These are phyloP conservation scores for Sycophila sp. DNA, from an alignment of 1,140 invertebrate species.

Conservation along the genomic window DNA sequence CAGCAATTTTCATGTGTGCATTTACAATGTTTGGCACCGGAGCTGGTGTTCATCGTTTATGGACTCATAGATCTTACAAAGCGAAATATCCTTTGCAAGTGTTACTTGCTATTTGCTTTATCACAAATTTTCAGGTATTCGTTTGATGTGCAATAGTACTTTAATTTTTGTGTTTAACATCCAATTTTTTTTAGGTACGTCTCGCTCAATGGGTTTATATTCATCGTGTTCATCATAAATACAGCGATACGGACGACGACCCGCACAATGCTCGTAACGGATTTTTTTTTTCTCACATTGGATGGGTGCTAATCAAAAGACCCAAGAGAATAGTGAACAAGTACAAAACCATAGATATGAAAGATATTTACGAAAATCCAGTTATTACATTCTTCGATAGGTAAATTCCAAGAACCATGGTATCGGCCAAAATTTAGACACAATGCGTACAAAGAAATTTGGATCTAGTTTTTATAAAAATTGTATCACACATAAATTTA, in stretches of 20 bases:
- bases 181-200: neutral
- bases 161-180: neutral
- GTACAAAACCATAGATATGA: conserved; percentile 80
- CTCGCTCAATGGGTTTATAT: neutral
- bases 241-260: neutral
- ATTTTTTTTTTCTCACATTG: neutral
- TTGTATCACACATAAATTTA: too few species aligned
- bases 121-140: conserved; percentile 77
- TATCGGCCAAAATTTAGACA: too few species aligned
- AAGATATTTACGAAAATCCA: conserved; percentile 78
- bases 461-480: too few species aligned
- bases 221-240: neutral
- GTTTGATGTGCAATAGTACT: neutral
- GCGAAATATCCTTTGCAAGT: conserved; percentile 78
- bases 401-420: too few species aligned
- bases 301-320: neutral
- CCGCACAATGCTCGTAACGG: neutral
- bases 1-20: too few species aligned
- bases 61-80: conserved; percentile 86
- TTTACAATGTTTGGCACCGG: conserved; percentile 84
- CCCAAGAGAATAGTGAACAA: neutral
- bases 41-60: conserved; percentile 84
- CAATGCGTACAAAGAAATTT: too few species aligned
- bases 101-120: conserved; percentile 75
- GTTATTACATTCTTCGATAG: conserved; percentile 63